A percentile compares a stretch with the other conserved stretches of the same genome.
Evolutionary conservation across 92 coral and sea anemone genomes (phyloP).

Genomic region (Heliopora coerulea): DNA sequence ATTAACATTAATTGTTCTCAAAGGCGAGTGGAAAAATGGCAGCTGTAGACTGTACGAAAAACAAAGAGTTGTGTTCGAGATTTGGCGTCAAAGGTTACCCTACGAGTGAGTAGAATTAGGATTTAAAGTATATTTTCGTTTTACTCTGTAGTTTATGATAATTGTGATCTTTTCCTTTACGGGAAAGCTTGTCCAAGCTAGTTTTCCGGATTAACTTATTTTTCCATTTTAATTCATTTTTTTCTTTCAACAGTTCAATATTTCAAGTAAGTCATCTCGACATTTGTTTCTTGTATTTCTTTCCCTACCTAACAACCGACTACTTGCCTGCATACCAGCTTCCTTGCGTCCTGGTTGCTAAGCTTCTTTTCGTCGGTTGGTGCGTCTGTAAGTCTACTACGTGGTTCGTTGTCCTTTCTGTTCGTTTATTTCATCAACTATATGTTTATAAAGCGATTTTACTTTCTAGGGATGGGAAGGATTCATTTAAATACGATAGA

Average conservation of each 20-base stretch:
- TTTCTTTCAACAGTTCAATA: slow-evolving; percentile 67
- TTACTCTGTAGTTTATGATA: neutral
- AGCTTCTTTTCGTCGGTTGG: too few relatives aligned
- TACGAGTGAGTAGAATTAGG: slow-evolving; percentile 61
- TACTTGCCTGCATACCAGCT: too few relatives aligned
- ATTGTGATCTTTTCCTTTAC: slow-evolving; percentile 5
- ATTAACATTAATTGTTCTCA: neutral
- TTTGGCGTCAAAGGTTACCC: slow-evolving; percentile 81
- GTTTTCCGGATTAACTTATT: slow-evolving; percentile 9
- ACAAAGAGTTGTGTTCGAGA: slow-evolving; percentile 55
- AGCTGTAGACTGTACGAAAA: slow-evolving; percentile 83
- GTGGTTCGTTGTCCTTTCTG: neutral
- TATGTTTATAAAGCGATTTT: neutral
- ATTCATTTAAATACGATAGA: slow-evolving; percentile 67
- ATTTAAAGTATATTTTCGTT: neutral
- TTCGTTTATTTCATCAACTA: neutral
- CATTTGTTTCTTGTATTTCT: neutral
- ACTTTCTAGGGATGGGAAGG: slow-evolving; percentile 71
- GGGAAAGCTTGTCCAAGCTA: too few relatives aligned
- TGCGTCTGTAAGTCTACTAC: neutral
- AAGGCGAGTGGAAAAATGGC: slow-evolving; percentile 85
- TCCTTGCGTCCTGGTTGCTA: too few relatives aligned
- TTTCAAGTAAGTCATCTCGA: slow-evolving; percentile 83
- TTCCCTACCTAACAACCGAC: neutral
- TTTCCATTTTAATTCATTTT: slow-evolving; percentile 9